These are phyloP conservation scores for Zaprionus lineosus DNA, from an alignment of 2,888 invertebrate genomes.

Conservation along the genomic window DNA sequence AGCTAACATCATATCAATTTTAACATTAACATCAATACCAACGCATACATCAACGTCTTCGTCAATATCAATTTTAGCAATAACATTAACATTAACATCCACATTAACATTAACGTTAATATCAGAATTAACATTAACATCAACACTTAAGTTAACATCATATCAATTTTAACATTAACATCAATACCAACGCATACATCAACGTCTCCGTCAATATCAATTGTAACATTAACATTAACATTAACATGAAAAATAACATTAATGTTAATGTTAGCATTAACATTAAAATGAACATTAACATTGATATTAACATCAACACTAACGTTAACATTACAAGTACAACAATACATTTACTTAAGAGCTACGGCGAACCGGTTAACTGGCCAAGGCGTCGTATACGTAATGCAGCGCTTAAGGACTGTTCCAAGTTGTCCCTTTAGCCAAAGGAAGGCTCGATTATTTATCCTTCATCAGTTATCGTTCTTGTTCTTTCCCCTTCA, in stretches of 20 bases:
- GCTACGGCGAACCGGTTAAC: constrained; percentile 17
- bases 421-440: not conserved
- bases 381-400: constrained; percentile 46
- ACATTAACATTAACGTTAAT: constrained; percentile 31
- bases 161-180: constrained; percentile 21
- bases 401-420: constrained; percentile 22
- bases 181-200: not conserved
- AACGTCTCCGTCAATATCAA: constrained; percentile 3
- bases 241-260: no score
- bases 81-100: constrained; percentile 51
- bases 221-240: not conserved
- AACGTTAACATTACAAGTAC: not conserved
- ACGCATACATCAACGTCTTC: not conserved
- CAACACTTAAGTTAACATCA: no score
- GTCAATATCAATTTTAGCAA: not conserved
- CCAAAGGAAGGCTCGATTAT: no score
- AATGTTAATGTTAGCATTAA: no score
- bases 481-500: not conserved
- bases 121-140: no score
- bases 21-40: no score
- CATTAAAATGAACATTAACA: no score
- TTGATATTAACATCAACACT: constrained; percentile 1
- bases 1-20: no score
- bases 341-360: no score
- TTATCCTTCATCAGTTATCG: no score